Conservation (phyloP, 2,888 invertebrate genomes). For the Chrysodeixis includens region DNA sequence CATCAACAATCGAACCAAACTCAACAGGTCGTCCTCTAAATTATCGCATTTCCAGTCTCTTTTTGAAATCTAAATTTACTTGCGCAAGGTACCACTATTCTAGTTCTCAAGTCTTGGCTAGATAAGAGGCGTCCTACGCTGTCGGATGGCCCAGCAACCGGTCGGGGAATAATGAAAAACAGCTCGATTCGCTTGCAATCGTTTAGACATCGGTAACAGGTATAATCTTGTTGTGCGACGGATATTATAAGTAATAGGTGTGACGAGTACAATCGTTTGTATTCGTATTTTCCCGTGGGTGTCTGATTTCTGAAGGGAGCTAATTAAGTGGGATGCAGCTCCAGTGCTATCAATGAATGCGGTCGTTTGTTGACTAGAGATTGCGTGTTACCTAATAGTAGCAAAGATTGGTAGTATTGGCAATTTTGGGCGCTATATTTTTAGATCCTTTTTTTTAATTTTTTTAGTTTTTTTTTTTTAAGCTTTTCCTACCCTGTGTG, state of each 20-base stretch:
- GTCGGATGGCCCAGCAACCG: conserved; percentile 60
- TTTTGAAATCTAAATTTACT: conserved; percentile 54
- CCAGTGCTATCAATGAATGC: not conserved
- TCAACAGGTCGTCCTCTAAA: conserved; percentile 39
- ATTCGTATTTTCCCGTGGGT: not conserved
- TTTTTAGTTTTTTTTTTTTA: no score
- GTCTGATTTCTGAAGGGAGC: not conserved
- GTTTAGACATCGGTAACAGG: conserved; percentile 43
- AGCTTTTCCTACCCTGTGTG: no score
- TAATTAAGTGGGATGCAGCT: not conserved
- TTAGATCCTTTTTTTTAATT: no score
- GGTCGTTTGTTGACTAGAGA: not conserved
- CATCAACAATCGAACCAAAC: conserved; percentile 37
- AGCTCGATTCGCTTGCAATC: conserved; percentile 56
- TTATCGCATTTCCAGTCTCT: conserved; percentile 41
- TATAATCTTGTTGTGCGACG: conserved; percentile 29
- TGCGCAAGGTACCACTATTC: conserved; percentile 54
- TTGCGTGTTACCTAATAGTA: not conserved
- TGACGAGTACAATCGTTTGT: conserved; percentile 3
- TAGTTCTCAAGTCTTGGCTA: conserved; percentile 59
- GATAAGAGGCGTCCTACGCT: conserved; percentile 68
- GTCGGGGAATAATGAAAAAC: conserved; percentile 74
- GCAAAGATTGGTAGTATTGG: not conserved
- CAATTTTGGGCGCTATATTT: no score
- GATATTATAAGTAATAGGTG: conserved; percentile 31